These are phyloP conservation scores for Cacoxenus indagator DNA, from an alignment of 2,888 invertebrate species.

Conservation along the genomic window DNA sequence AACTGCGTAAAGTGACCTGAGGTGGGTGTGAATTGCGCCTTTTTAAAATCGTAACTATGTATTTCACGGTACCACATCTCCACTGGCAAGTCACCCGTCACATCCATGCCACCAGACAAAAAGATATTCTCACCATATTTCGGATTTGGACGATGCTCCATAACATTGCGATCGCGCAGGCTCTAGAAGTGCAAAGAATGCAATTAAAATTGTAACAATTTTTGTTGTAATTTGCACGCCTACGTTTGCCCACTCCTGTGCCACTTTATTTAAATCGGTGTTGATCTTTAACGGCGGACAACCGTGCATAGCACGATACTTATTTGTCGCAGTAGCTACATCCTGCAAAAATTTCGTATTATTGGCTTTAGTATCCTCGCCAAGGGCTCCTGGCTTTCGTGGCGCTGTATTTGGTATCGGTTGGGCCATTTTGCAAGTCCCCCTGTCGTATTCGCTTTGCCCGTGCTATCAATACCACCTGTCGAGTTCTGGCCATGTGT, in stretches of 20 bases:
- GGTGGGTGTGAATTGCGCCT: conserved; percentile 75
- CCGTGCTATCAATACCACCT: too few relatives aligned
- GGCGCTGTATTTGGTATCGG: conserved; percentile 46
- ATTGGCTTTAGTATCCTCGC: conserved; percentile 47
- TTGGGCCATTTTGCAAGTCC: background rate
- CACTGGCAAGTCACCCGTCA: conserved; percentile 53
- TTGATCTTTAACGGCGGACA: conserved; percentile 78
- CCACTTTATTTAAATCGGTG: conserved; percentile 76
- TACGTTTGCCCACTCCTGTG: conserved; percentile 81
- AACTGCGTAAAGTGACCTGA: conserved; percentile 90
- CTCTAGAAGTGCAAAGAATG: conserved; percentile 39
- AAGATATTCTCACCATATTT: conserved; percentile 90
- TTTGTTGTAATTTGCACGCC: background rate
- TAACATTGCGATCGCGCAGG: conserved; percentile 71
- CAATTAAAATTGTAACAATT: background rate
- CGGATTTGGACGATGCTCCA: conserved; percentile 82
- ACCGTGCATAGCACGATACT: conserved; percentile 78
- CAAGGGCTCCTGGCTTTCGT: conserved; percentile 46
- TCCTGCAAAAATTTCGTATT: conserved; percentile 45
- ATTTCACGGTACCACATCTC: conserved; percentile 83
- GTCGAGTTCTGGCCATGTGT: too few relatives aligned
- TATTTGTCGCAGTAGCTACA: conserved; percentile 74
- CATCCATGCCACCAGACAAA: conserved; percentile 80
- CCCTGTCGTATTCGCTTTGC: too few relatives aligned
- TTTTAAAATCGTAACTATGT: conserved; percentile 77